Percentiles rank a stretch among this genome's conserved stretches.
phyloP scores from a whole-genome alignment of 2,888 invertebrate genomes.

The Odontomyia ornata region DNA sequence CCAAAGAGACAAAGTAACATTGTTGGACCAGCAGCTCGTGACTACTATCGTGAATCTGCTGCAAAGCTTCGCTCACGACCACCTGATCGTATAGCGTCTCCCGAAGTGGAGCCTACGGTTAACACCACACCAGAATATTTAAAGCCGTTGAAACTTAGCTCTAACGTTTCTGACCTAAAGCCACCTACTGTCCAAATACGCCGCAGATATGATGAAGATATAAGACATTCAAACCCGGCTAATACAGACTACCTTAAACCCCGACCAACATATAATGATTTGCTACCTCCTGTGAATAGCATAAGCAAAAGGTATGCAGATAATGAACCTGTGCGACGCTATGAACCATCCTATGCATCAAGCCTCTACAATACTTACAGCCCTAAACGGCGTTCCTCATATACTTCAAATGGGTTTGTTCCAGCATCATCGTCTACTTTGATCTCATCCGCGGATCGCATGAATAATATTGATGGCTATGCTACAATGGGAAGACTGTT shows the following conservation, averaged over 20 bases:
- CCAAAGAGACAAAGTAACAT: conserved; percentile 74
- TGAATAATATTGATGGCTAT: conserved; percentile 59
- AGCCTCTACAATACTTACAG: conserved; percentile 61
- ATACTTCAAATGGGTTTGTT: conserved; percentile 56
- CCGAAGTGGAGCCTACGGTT: conserved; percentile 55
- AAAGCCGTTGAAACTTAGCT: conserved; percentile 60
- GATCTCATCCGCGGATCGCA: conserved; percentile 17
- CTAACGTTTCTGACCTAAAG: conserved; percentile 60
- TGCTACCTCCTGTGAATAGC: conserved; percentile 54
- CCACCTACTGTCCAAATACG: conserved; percentile 57
- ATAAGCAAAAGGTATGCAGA: conserved; percentile 51
- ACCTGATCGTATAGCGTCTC: conserved; percentile 57
- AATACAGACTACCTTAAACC: conserved; percentile 55
- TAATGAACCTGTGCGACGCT: conserved; percentile 52
- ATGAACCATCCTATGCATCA: conserved; percentile 50
- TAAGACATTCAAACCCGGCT: conserved; percentile 48
- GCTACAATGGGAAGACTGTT: conserved; percentile 61
- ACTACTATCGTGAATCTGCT: conserved; percentile 64
- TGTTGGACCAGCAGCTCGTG: conserved; percentile 69
- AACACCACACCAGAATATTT: conserved; percentile 59
- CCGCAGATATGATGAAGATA: conserved; percentile 21
- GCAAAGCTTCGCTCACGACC: conserved; percentile 45
- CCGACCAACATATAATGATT: conserved; percentile 60
- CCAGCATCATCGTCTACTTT: conserved; percentile 49
- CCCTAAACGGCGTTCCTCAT: conserved; percentile 62